Evolutionary conservation across 2,888 invertebrate species (phyloP), one percentile per base, ranked within the genome.

Genomic region (Cremastinae sp.): DNA sequence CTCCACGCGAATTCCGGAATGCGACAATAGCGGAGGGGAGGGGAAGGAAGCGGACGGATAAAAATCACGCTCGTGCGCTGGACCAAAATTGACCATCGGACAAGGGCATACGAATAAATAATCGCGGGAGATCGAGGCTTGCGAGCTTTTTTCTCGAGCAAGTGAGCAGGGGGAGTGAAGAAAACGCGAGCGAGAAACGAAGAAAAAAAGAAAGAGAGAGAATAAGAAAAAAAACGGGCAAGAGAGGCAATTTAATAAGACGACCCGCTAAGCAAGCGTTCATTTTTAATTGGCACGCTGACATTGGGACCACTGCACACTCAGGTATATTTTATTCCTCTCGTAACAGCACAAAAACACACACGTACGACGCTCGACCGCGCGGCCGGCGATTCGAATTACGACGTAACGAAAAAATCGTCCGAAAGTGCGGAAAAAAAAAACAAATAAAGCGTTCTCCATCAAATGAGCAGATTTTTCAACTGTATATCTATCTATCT

Each of bases 211-310:
- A 18, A 18, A 36, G 49, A 43, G 22, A 14, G 45, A 51, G 49
- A 28, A 49, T 47, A 36, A 7, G 66, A 34, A 22, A n/a, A 22
- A 45, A 59, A 34, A 18, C n/a, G n/a, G n/a, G n/a, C n/a, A 22
- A 41, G 38, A 70, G 64, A 61, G 49, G 51, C 71, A 58, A 75
- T 74, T 82, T 79, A 79, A 82, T 80, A 83, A 82, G 81, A 75
- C 78, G 62, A 79, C 56, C 78, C 78, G 75, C 72, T 79, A 78
- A 82, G 79, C 78, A 82, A 78, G 80, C 80, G 79, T 81, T 80
- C 82, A 80, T 81, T 84, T 83, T 84, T 83, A 84, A 84, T 84
- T 84, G 82, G 79, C 81, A 78, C 69, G 71, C 78, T 81, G 84
- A 84, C 84, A 83, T 84, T 84, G 82, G 80, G 76, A 81, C 80